phyloP scores from a whole-genome alignment of 2,888 invertebrate species.

The Palloptera scutellata region DNA sequence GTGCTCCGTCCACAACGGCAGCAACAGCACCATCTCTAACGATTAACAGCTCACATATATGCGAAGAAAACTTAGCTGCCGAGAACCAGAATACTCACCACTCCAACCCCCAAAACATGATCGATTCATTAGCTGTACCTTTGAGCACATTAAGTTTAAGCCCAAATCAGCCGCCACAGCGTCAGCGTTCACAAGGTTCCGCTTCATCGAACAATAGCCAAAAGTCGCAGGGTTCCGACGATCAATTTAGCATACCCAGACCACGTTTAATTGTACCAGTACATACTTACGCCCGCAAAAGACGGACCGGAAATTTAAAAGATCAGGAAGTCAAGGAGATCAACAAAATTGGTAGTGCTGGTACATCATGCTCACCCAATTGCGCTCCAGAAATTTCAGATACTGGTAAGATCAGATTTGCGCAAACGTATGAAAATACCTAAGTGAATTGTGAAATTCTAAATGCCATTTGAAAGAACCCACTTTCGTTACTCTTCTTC shows the following conservation, averaged over 20 bases:
- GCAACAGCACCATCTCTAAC: too few relatives aligned
- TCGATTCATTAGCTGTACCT: conserved; percentile 33
- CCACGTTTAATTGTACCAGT: conserved; percentile 88
- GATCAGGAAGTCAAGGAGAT: conserved; percentile 41
- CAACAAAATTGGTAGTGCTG: conserved; percentile 14
- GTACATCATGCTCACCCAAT: neutral
- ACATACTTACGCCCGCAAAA: conserved; percentile 83
- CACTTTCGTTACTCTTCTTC: too few relatives aligned
- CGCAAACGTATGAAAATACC: too few relatives aligned
- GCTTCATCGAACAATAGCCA: conserved; percentile 46
- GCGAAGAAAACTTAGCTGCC: too few relatives aligned
- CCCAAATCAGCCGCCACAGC: conserved; percentile 32
- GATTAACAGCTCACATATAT: too few relatives aligned
- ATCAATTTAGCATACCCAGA: conserved; percentile 83
- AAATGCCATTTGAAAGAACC: too few relatives aligned
- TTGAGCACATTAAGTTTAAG: conserved; percentile 34
- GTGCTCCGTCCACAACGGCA: neutral
- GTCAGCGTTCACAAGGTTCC: conserved; percentile 44
- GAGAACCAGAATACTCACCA: neutral
- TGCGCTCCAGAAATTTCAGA: too few relatives aligned
- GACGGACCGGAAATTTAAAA: conserved; percentile 77
- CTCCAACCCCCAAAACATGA: conserved; percentile 29
- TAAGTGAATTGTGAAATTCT: too few relatives aligned
- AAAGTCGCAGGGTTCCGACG: conserved; percentile 63
- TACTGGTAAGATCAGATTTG: too few relatives aligned